Evolutionary conservation across 2,888 invertebrate species (phyloP), one percentile per base, ranked within the genome.

Genomic region (Carterocephalus palaemon): DNA sequence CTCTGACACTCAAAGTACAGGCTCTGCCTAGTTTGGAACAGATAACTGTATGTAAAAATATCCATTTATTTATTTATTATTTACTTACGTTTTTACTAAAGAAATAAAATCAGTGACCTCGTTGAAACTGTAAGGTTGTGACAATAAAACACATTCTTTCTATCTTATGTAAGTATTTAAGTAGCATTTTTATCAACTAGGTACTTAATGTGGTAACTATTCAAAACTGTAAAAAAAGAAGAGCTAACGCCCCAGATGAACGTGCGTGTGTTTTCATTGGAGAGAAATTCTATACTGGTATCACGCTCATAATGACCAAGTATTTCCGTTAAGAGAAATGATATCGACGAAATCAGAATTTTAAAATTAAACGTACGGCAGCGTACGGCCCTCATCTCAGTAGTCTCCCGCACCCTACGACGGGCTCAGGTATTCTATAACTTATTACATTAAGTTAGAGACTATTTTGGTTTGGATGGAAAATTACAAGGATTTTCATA

Each of bases 281-380:
- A 54, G 60, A 67, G 64, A 67, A 61, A 62, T 60, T 61, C 64
- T 65, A 66, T 60, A 64, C 67, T 57, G 59, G 69, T 69, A 71
- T 66, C 57, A 59, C 60, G 62, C 56, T 59, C 63, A 66, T 70
- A 72, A 67, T 67, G 56, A 56, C 62, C 67, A 66, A 72, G 60
- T 71, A 67, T 79, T 75, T 76, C 75, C 74, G 69, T 64, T 66
- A 64, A 64, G 61, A 67, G 60, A 63, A 69, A 67, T 63, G 60
- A 62, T 68, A 67, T 66, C 60, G 57, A 60, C 47, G 52, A 53
- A 57, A 62, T 65, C 59, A 62, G 52, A 70, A 70, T 70, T 66
- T 66, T 54, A 51, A 67, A 64, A 70, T 66, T 63, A 61, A 64
- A 61, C 53, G 52, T 58, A 60, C 54, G 56, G 38, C 41, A 64